phyloP scores from a whole-genome alignment of 2,888 invertebrate genomes.

The Chrysolina oricalcia region DNA sequence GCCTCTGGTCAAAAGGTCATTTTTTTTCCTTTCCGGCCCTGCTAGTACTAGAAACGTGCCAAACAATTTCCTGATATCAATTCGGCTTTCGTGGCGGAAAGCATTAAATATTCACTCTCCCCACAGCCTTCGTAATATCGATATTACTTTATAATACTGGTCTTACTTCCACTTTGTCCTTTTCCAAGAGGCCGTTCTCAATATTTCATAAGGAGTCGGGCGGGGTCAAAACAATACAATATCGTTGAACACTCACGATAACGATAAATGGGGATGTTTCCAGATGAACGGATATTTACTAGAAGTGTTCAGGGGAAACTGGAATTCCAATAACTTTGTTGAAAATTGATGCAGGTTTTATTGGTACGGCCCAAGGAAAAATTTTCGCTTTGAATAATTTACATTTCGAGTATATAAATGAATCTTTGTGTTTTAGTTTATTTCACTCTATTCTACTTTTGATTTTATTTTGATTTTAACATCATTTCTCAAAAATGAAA shows the following conservation, averaged over 20 bases:
- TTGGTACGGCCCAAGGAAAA: too few species aligned
- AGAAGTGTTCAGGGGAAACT: too few species aligned
- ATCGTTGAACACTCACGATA: not conserved
- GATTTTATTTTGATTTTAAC: too few species aligned
- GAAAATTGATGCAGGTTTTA: too few species aligned
- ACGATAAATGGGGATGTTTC: not conserved
- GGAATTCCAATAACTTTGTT: too few species aligned
- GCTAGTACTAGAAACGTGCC: not conserved
- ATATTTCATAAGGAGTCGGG: not conserved
- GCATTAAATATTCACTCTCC: not conserved
- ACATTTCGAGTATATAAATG: too few species aligned
- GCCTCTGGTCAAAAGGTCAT: too few species aligned
- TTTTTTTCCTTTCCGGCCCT: not conserved
- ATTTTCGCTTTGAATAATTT: too few species aligned
- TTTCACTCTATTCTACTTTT: too few species aligned
- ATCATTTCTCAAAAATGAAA: too few species aligned
- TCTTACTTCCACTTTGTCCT: constrained; percentile 8
- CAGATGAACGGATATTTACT: too few species aligned
- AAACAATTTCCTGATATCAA: not conserved
- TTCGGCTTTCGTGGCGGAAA: not conserved
- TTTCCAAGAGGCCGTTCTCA: not conserved
- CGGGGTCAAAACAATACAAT: constrained; percentile 17
- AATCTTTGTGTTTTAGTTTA: too few species aligned
- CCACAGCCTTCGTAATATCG: constrained; percentile 5
- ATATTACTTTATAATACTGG: constrained; percentile 14